Conservation (phyloP, 2,797 vertebrate genomes). For the Lophura swinhoii region DNA sequence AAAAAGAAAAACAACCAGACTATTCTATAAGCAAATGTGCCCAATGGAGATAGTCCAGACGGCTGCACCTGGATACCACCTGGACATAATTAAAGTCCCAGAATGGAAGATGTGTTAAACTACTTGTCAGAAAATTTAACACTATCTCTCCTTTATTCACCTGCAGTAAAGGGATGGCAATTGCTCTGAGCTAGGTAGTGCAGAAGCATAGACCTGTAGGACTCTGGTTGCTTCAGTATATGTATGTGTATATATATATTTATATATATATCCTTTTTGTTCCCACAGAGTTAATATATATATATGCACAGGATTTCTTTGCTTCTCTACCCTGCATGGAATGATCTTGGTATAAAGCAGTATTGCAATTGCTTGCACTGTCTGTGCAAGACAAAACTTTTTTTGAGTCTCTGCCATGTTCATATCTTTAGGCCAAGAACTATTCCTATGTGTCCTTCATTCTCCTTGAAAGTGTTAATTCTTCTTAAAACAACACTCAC, state of each 20-base stretch:
- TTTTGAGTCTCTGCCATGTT: not conserved
- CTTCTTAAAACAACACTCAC: constrained; percentile 6
- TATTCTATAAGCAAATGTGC: constrained; percentile 61
- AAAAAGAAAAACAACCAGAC: constrained; percentile 8
- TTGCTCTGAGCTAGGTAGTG: not conserved
- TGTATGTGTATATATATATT: no score
- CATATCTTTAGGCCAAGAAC: not conserved
- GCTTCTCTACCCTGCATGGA: not conserved
- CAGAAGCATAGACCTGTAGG: not conserved
- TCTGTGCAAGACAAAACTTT: not conserved
- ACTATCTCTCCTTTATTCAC: constrained; percentile 51
- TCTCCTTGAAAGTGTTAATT: constrained; percentile 54
- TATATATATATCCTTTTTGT: not conserved
- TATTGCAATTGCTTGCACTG: not conserved
- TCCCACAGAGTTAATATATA: not conserved
- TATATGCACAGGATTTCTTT: not conserved
- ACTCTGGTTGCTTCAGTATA: not conserved
- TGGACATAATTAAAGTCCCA: constrained; percentile 75
- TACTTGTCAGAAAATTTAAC: constrained; percentile 67
- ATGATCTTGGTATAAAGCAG: not conserved
- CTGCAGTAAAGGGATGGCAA: not conserved
- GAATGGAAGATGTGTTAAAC: constrained; percentile 68
- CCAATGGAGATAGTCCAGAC: constrained; percentile 64
- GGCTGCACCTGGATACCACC: constrained; percentile 77
- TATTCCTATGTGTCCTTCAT: not conserved